phyloP scores from a whole-genome alignment of 2,888 invertebrate genomes.

The Matsumyia berberina region DNA sequence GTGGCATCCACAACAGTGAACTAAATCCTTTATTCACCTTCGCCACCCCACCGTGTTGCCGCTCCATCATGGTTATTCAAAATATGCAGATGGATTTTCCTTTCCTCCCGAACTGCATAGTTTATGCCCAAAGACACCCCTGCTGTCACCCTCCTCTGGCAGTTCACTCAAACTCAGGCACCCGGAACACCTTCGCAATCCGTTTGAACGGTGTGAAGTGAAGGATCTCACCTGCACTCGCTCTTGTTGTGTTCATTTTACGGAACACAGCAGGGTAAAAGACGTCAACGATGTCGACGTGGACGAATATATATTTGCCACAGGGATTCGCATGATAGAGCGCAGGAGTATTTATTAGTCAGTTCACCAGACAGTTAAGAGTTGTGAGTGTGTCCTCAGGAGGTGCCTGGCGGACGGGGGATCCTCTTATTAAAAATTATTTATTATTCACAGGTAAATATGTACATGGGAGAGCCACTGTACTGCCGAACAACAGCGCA shows the following conservation, averaged over 20 bases:
- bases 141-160: conserved; percentile 9
- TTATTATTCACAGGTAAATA: conserved; percentile 59
- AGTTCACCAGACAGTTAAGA: conserved; percentile 46
- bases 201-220: conserved; percentile 28
- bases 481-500: conserved; percentile 21
- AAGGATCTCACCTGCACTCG: conserved; percentile 49
- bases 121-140: conserved; percentile 58
- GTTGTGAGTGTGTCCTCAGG: conserved; percentile 38
- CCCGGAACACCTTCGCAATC: conserved; percentile 35
- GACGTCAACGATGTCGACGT: conserved; percentile 54
- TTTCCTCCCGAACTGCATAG: conserved; percentile 52
- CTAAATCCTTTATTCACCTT: conserved; percentile 50
- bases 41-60: neutral
- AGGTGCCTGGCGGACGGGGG: conserved; percentile 2
- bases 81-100: conserved; percentile 60
- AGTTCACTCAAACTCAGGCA: conserved; percentile 30
- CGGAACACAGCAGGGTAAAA: conserved; percentile 6
- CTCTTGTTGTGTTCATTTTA: conserved; percentile 34
- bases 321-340: conserved; percentile 49
- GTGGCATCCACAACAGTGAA: conserved; percentile 27
- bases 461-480: conserved; percentile 8
- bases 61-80: conserved; percentile 41
- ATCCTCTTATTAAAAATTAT: conserved; percentile 68
- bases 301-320: conserved; percentile 63
- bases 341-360: conserved; percentile 65